A percentile compares a stretch with the other conserved stretches of the same genome.
Conservation (phyloP, 2,113 vertebrate genomes). For the Anser cygnoides region DNA sequence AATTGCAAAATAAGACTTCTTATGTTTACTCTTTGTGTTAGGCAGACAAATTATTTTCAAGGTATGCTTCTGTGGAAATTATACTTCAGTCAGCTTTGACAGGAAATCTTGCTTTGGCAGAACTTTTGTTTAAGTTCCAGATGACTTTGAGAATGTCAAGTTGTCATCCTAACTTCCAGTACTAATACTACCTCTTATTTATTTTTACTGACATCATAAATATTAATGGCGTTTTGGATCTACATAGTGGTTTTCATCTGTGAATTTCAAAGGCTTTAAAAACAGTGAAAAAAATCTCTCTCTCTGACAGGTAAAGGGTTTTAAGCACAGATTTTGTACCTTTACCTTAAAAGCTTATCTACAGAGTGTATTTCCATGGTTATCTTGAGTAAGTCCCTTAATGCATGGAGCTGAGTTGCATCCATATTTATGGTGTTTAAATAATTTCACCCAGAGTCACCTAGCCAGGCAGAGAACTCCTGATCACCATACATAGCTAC, state of each 20-base stretch:
- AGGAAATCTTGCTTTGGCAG: background rate
- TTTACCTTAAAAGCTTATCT: background rate
- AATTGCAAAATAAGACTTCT: background rate
- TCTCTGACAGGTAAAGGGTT: background rate
- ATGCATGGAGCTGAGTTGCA: background rate
- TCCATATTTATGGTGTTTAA: background rate
- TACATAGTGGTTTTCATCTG: background rate
- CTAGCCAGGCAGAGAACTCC: background rate
- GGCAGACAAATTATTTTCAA: background rate
- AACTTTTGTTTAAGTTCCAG: constrained; percentile 6
- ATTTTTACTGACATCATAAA: constrained; percentile 20
- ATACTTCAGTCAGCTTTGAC: background rate
- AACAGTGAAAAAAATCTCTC: background rate
- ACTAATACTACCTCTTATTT: background rate
- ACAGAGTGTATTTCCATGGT: background rate
- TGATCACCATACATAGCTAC: background rate
- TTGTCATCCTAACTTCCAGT: background rate
- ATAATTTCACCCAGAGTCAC: background rate
- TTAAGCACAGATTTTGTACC: background rate
- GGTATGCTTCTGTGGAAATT: background rate
- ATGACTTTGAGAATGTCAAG: background rate
- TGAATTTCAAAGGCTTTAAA: constrained; percentile 7
- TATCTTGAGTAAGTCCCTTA: background rate
- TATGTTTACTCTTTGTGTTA: background rate
- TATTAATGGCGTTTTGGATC: constrained; percentile 4